These are phyloP conservation scores for Eupithecia inturbata DNA, from an alignment of 2,888 invertebrate species.

Conservation along the genomic window DNA sequence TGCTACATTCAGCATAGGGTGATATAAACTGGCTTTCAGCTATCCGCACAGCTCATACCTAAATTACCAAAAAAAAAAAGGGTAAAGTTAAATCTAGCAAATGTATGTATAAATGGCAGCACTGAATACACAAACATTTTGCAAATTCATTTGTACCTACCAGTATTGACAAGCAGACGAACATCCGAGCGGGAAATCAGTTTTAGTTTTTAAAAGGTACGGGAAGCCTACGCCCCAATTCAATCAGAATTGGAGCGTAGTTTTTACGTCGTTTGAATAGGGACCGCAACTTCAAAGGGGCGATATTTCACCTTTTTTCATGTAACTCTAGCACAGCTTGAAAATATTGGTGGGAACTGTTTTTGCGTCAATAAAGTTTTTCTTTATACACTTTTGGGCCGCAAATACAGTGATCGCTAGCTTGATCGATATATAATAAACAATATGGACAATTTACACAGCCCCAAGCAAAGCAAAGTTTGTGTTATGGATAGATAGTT, in stretches of 20 bases:
- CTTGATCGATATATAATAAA: too few species aligned
- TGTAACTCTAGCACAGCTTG: neutral
- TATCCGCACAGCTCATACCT: too few species aligned
- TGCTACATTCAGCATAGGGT: too few species aligned
- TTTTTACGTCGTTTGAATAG: neutral
- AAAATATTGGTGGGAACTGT: neutral
- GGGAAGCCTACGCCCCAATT: too few species aligned
- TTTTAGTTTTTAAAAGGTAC: slow-evolving; percentile 23
- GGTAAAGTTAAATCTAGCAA: too few species aligned
- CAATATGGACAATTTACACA: too few species aligned
- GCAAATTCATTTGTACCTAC: slow-evolving; percentile 26
- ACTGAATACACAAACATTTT: slow-evolving; percentile 14
- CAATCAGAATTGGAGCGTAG: neutral
- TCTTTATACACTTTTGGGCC: neutral
- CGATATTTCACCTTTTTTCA: neutral
- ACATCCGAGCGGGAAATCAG: slow-evolving; percentile 14
- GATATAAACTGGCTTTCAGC: too few species aligned
- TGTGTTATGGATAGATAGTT: too few species aligned
- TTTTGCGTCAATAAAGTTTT: neutral
- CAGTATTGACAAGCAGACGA: slow-evolving; percentile 13
- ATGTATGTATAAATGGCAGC: neutral
- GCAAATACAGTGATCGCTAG: too few species aligned
- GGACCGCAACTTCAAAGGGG: neutral
- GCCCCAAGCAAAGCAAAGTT: too few species aligned
- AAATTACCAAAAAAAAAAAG: too few species aligned